phyloP scores from a whole-genome alignment of 2,113 vertebrate genomes.

The Mionectes macconnelli region DNA sequence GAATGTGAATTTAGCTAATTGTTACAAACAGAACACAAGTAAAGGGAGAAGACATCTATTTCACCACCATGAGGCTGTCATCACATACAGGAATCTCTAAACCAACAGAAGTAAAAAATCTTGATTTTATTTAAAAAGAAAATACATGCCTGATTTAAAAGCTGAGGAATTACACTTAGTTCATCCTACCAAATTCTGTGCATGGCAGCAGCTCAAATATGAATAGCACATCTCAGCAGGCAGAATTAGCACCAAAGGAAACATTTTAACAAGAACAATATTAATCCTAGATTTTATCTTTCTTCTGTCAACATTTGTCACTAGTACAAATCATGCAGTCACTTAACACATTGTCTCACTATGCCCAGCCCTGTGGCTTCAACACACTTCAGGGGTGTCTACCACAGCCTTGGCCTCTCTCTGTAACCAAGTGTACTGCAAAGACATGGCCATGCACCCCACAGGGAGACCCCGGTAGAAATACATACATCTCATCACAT shows the following conservation, averaged over 20 bases:
- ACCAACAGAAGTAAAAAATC: background rate
- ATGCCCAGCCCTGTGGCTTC: background rate
- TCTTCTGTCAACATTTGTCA: background rate
- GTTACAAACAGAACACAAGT: background rate
- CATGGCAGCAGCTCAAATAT: background rate
- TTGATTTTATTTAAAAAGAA: background rate
- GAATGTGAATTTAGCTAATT: background rate
- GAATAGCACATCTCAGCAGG: background rate
- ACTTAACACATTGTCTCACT: background rate
- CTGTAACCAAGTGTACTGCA: background rate
- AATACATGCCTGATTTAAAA: background rate
- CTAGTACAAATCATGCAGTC: background rate
- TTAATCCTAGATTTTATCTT: constrained; percentile 27
- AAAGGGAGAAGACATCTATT: background rate
- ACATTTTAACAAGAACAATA: background rate
- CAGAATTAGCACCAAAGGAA: constrained; percentile 19
- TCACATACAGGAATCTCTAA: background rate
- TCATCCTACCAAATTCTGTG: background rate
- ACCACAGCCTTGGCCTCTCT: background rate
- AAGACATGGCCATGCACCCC: fast-evolving
- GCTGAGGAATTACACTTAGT: background rate
- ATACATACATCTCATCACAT: background rate
- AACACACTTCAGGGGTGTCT: background rate
- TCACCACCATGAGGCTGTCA: background rate
- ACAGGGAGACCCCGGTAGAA: background rate